Conservation (phyloP, 2,113 vertebrate species). For the Ctenomys sociabilis region DNA sequence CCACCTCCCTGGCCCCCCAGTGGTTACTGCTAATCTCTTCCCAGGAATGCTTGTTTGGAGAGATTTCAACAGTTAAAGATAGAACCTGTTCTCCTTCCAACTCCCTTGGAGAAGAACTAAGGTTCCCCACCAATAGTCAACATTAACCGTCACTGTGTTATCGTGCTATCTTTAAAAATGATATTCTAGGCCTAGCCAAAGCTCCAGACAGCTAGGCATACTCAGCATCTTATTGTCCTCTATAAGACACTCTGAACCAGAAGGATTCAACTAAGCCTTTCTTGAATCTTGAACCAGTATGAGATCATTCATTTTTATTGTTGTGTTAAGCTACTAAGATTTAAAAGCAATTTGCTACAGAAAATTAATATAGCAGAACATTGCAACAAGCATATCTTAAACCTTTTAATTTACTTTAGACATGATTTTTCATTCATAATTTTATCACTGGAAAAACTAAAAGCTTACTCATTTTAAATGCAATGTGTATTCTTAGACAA, state of each 20-base stretch:
- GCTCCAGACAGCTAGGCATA: not conserved
- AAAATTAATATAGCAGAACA: not conserved
- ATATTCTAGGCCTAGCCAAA: not conserved
- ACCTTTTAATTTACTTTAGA: not conserved
- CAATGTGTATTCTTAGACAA: not conserved
- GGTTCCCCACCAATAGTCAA: not conserved
- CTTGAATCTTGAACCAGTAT: not conserved
- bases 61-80: not conserved
- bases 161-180: not conserved
- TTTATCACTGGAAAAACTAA: not conserved
- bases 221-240: not conserved
- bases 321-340: not conserved
- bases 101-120: not conserved
- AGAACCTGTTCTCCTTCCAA: not conserved
- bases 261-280: not conserved
- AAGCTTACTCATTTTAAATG: constrained; percentile 13
- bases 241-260: not conserved
- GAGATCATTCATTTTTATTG: not conserved
- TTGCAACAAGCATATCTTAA: constrained; percentile 15
- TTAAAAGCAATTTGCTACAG: not conserved
- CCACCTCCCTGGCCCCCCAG: no score
- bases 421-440: constrained; percentile 15
- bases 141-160: not conserved
- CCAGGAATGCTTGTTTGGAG: not conserved
- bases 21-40: not conserved